Base-by-base conservation (phyloP, 2,797 vertebrate species). In the Bufotes viridis region DNA sequence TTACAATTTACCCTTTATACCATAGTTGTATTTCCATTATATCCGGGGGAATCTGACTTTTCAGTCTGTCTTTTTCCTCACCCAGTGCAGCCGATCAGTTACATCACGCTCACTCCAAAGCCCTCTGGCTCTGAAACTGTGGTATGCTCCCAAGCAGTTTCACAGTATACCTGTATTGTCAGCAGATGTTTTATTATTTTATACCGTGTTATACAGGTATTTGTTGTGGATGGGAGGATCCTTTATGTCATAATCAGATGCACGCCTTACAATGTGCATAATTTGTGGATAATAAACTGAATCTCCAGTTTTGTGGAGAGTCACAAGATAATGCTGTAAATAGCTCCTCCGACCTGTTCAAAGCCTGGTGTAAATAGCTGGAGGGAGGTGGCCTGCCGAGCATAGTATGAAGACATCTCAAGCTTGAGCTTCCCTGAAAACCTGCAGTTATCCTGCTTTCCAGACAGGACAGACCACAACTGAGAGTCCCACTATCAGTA, bases 71-170 rank as follows among this genome's bases (percentile, higher is more conserved):
- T 29, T 20, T 34, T 61, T 55, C 57, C 24, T 75, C 12, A 14
- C 58, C n/a, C 14, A 14, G 24, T 34, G 60, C 12, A 57, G 61
- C 51, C 22, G 53, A 84, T 88, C 82, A 51, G 76, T 75, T 85
- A 72, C 76, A 88, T 63, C 34, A 84, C 14, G 11, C 34, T 26
- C 57, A 26, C n/a, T 67, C 42, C 34, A 15, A 49, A 55, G 83
- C 83, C 83, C 78, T 85, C 83, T 82, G 87, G 87, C 87, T 75
- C 65, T 85, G 69, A 81, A 85, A 86, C 84, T 57, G 9, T 53
- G 34, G 24, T 85, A 49, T 81, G 70, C 29, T 75, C 75, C 65
- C 49, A 78, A 51, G 75, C 29, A 58, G 34, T 61, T n/a, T 84
- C 55, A 42, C 58, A 57, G 51, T 15, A 34, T 8, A 53, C 49